These are phyloP conservation scores for Microctonus aethiopoides DNA, from an alignment of 2,888 invertebrate genomes.

Conservation along the genomic window DNA sequence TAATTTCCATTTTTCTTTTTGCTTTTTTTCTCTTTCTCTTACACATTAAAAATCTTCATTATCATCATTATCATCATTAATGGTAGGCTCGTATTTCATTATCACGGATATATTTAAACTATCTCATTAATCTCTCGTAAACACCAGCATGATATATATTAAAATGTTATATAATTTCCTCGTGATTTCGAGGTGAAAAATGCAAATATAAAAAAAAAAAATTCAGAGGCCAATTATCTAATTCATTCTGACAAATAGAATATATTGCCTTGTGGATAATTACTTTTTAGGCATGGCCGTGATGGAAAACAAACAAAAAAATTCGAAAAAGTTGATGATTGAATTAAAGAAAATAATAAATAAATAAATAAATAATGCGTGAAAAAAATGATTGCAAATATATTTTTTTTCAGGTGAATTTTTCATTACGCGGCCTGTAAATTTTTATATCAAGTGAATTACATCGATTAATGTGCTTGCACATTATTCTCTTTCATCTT, in stretches of 20 bases:
- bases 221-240: neutral
- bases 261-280: neutral
- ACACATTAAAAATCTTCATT: too few species aligned
- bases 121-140: neutral
- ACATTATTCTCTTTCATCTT: constrained; percentile 16
- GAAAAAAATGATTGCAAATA: constrained; percentile 11
- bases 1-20: neutral
- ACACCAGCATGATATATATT: neutral
- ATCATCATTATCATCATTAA: neutral
- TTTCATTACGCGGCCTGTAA: neutral
- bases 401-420: neutral
- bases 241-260: neutral
- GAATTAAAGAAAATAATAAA: constrained; percentile 16
- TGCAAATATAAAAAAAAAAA: neutral
- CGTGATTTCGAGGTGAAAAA: neutral
- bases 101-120: neutral
- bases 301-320: neutral
- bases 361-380: constrained; percentile 21
- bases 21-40: neutral
- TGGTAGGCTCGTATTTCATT: neutral
- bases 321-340: neutral
- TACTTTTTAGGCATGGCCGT: neutral
- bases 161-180: neutral
- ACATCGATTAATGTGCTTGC: constrained; percentile 4
- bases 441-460: neutral